Evolutionary conservation across 2,888 invertebrate species (phyloP).

Genomic region (Bruchidius siliquastri): DNA sequence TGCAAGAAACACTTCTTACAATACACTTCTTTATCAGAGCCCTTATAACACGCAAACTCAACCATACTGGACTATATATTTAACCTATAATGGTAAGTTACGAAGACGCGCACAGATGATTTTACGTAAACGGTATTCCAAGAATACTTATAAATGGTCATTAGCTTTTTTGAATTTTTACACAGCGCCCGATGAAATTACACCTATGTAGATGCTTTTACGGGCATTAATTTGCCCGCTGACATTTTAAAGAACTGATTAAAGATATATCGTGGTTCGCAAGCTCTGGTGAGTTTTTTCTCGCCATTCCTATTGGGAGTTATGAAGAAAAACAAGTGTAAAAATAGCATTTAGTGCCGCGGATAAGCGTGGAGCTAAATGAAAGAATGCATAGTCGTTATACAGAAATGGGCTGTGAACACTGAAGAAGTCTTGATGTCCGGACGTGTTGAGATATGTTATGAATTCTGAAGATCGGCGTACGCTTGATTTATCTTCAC

Average conservation of each 20-base stretch:
- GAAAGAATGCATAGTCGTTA: neutral
- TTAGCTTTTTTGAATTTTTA: constrained; percentile 3
- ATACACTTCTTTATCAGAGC: neutral
- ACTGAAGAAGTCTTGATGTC: neutral
- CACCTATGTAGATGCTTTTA: neutral
- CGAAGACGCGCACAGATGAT: neutral
- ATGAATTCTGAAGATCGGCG: neutral
- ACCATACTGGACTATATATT: neutral
- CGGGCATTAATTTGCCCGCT: neutral
- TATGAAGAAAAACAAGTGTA: neutral
- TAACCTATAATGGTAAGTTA: constrained; percentile 1
- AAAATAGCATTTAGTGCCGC: neutral
- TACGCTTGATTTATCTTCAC: neutral
- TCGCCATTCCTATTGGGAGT: neutral
- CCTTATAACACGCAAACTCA: neutral
- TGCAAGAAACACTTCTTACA: too few relatives aligned
- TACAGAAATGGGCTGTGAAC: neutral
- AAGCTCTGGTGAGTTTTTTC: neutral
- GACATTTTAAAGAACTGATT: constrained; percentile 1
- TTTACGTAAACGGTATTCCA: neutral
- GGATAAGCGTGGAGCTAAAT: neutral
- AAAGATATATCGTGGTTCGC: neutral
- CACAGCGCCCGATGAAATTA: constrained; percentile 1
- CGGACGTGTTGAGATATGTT: neutral
- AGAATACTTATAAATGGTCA: constrained; percentile 3